Evolutionary conservation across 1,140 invertebrate species (phyloP).

Genomic region (Drosophila pruinosa): DNA sequence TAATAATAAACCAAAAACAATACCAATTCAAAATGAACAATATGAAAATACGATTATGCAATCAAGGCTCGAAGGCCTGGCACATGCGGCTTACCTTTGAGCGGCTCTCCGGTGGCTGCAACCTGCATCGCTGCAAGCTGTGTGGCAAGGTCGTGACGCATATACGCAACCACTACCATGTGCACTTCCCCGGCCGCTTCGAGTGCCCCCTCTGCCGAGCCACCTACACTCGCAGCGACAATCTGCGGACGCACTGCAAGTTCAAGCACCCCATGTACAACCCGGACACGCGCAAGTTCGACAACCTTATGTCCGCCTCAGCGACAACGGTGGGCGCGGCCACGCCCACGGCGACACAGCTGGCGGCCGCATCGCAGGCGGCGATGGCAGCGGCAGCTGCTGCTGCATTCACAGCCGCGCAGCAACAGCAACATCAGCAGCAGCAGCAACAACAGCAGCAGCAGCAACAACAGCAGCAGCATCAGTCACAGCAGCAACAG

Average conservation of each 20-base stretch:
- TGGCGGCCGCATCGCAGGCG: constrained; percentile 71
- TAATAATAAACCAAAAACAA: constrained; percentile 14
- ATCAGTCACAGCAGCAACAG: constrained; percentile 52
- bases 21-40: too few species aligned
- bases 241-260: constrained; percentile 93
- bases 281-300: constrained; percentile 92
- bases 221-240: constrained; percentile 94
- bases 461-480: constrained; percentile 69
- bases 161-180: constrained; percentile 95
- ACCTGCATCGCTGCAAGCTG: constrained; percentile 94
- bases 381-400: constrained; percentile 79
- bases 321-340: constrained; percentile 84
- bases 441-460: constrained; percentile 68
- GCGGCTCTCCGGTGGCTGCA: constrained; percentile 92
- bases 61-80: constrained; percentile 92
- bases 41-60: constrained; percentile 24
- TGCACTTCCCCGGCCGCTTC: constrained; percentile 94
- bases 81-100: constrained; percentile 95
- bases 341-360: constrained; percentile 82
- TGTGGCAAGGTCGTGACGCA: constrained; percentile 95
- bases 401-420: constrained; percentile 68
- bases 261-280: constrained; percentile 92
- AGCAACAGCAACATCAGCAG: constrained; percentile 69
- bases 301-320: constrained; percentile 85
- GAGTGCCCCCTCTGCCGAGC: constrained; percentile 93